Conservation (phyloP, 92 coral and sea anemone genomes). For the Actinernus sp. region DNA sequence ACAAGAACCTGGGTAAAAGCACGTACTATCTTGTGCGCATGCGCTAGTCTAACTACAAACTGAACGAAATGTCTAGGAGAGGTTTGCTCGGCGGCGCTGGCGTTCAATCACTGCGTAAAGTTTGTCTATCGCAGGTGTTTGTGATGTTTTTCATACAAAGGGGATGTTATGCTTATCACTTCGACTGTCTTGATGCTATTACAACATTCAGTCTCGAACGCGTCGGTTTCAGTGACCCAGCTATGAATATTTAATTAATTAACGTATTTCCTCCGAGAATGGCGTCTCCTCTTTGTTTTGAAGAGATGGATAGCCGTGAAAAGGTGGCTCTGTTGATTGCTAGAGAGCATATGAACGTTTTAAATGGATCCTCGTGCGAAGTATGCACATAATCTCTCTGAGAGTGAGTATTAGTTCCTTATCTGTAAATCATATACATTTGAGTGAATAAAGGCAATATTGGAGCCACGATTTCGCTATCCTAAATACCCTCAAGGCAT, state of each 20-base stretch:
- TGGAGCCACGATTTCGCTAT: background rate
- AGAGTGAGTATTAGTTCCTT: no score
- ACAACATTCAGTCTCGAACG: conserved; percentile 1
- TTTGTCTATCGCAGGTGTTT: conserved; percentile 14
- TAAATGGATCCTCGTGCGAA: no score
- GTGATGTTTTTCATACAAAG: conserved; percentile 2
- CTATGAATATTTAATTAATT: conserved; percentile 78
- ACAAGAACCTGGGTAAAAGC: conserved; percentile 6
- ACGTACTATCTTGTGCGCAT: conserved; percentile 76
- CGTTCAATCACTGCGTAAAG: conserved; percentile 10
- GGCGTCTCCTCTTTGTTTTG: conserved; percentile 38
- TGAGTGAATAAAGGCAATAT: background rate
- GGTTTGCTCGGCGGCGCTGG: conserved; percentile 6
- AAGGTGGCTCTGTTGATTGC: conserved; percentile 18
- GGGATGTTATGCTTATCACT: conserved; percentile 2
- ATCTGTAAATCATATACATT: background rate
- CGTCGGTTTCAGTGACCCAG: conserved; percentile 45
- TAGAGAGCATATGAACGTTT: conserved; percentile 18
- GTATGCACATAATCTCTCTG: no score
- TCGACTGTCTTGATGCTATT: conserved; percentile 9
- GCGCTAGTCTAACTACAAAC: conserved; percentile 70
- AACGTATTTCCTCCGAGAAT: conserved; percentile 49
- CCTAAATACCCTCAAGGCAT: background rate
- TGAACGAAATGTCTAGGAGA: conserved; percentile 44
- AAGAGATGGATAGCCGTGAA: conserved; percentile 25